Evolutionary conservation across 2,113 vertebrate species (phyloP), one percentile per base, ranked within the genome.

Genomic region (Gallinago jamesoni): DNA sequence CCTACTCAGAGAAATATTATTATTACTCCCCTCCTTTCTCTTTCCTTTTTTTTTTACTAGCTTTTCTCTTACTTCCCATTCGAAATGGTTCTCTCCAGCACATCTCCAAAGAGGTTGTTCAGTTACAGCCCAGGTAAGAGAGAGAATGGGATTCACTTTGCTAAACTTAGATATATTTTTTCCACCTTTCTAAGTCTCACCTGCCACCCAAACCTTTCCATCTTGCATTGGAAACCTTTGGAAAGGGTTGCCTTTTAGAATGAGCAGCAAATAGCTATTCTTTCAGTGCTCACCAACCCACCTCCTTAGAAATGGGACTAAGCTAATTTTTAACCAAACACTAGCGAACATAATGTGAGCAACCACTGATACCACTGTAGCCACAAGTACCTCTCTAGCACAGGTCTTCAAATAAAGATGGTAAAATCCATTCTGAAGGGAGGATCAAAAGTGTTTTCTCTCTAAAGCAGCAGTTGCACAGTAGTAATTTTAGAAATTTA

Each of bases 301-400:
- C 15, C 6, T 85, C n/a, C 64, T 25, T 35, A 82, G 48, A 75
- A 84, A 93, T 4, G 6, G 37, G 37, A 70, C 81, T 72, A 76
- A 93, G 67, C 45, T 96, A 64, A 68, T 87, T 93, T 91, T 94
- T 93, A 94, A 87, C 45, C 55, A 73, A 88, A 79, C 59, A 73
- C 20, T 52, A 69, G 35, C 25, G 74, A 84, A 82, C 60, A 35
- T 13, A 80, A 90, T 7, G 14, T 53, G 50, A 1, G 23, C 41
- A 89, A 83, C 45, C 67, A 57, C 6, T 2, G 59, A 79, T 60
- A 91, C 68, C 37, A 64, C 75, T 37, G 64, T 68, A 89, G 74
- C 37, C 16, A 4, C 53, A 57, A 39, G 55, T 21, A 70, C 45
- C 17, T 31, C 73, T 72, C 39, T 43, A 77, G 57, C 0, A 0